Base-by-base conservation (phyloP, 2,888 invertebrate species). In the Eupeodes luniger region DNA sequence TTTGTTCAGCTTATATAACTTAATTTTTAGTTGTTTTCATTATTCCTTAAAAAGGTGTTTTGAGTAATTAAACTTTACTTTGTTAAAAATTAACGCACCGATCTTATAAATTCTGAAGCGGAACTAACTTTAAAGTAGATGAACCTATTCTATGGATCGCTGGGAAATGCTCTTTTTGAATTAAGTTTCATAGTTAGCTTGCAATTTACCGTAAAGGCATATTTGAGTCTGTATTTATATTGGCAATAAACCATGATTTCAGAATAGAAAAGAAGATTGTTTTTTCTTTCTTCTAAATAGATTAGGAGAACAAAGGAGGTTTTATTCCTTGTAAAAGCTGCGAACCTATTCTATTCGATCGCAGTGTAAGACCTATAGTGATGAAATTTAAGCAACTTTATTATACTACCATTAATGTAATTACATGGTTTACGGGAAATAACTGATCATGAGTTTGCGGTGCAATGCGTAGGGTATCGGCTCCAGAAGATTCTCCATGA, bases 341-440 rank as follows among this genome's bases (percentile, higher is more conserved):
- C 36, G n/a, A 61, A n/a, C 36, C 61, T 61, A 40, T 36, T 61
- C 61, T 61, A 61, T 61, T 61, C 36, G n/a, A 36, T n/a, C n/a
- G 61, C 61, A 61, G 14, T 36, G 61, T 61, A 61, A 27, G 27
- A 27, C 27, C 27, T 27, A 27, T 27, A 27, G 3, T 27, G 27
- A 27, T 27, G 3, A 27, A 27, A 27, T 27, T 2, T 27, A 27
- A 3, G 27, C 27, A 27, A 27, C 27, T 27, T 27, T 27, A 27
- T 3, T 27, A 27, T 27, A 2, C 27, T 27, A 27, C 2, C 27
- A 27, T 27, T 1, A 27, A 1, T 27, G 2, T 1, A 27, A 27
- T 27, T 3, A 27, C 2, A 3, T 27, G 27, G 1, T 27, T 27
- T 27, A 27, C 27, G 27, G 27, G 27, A 1, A 27, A 1, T 2